Evolutionary conservation across 2,888 invertebrate genomes (phyloP).

Genomic region (Ichneumon xanthorius): DNA sequence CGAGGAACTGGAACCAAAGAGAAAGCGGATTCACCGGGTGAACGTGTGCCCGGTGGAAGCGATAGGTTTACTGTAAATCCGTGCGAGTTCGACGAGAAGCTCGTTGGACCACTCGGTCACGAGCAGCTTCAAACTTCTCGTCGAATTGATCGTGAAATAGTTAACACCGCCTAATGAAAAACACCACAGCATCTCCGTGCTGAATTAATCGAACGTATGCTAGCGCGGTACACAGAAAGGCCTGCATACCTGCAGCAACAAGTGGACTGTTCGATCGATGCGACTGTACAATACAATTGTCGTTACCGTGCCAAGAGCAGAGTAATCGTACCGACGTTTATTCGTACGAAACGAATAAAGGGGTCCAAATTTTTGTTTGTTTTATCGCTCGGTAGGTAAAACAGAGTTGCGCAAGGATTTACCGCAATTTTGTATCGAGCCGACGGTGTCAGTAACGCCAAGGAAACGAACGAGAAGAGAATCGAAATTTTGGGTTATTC

Average conservation of each 20-base stretch:
- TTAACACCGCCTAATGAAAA: constrained; percentile 21
- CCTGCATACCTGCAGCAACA: constrained; percentile 29
- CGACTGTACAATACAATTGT: not conserved
- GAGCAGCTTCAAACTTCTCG: constrained; percentile 21
- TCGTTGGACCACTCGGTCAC: not conserved
- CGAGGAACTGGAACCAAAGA: constrained; percentile 67
- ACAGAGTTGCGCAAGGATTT: not conserved
- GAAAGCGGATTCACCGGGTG: constrained; percentile 69
- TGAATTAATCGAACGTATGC: not conserved
- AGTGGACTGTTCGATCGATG: constrained; percentile 37
- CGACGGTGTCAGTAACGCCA: not conserved
- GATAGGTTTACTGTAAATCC: constrained; percentile 33
- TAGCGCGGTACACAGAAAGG: not conserved
- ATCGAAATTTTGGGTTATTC: not conserved
- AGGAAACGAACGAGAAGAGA: not conserved
- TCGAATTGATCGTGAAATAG: constrained; percentile 34
- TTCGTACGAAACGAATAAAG: not conserved
- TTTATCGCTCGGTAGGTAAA: not conserved
- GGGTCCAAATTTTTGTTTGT: not conserved
- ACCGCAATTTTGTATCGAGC: not conserved
- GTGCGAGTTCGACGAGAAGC: constrained; percentile 6
- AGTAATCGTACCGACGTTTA: not conserved
- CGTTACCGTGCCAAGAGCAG: not conserved
- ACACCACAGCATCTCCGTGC: constrained; percentile 1
- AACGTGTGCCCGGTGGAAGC: constrained; percentile 25